Percentiles rank a stretch among this genome's conserved stretches.
Conservation (phyloP, 2,888 invertebrate species). For the Globia sparganii region DNA sequence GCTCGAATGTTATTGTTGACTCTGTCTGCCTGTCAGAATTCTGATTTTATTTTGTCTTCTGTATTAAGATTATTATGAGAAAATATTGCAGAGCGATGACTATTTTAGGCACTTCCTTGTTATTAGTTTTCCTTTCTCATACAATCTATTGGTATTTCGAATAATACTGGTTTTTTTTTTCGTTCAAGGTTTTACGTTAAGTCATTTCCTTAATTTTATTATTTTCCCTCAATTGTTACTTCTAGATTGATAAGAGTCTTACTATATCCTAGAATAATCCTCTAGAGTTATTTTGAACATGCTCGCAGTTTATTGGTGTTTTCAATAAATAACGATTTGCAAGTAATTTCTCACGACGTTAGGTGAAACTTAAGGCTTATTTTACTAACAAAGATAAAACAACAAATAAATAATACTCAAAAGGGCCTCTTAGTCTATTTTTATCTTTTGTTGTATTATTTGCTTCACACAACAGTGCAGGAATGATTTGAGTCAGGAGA, state of each 20-base stretch:
- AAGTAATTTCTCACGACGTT: neutral
- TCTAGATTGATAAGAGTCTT: neutral
- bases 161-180: neutral
- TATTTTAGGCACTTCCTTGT: neutral
- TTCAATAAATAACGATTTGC: neutral
- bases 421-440: neutral
- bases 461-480: slow-evolving; percentile 21
- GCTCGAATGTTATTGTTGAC: neutral
- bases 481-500: slow-evolving; percentile 37
- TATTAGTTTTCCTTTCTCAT: neutral
- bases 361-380: neutral
- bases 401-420: neutral
- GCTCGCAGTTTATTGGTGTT: neutral
- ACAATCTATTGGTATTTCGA: neutral
- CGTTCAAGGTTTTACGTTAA: neutral
- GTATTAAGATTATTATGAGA: neutral
- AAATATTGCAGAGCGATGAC: neutral
- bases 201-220: neutral
- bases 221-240: neutral
- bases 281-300: neutral
- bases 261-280: neutral
- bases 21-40: neutral
- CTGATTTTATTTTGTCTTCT: neutral
- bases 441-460: slow-evolving; percentile 12
- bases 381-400: slow-evolving; percentile 29